A percentile compares a stretch with the other conserved stretches of the same genome.
phyloP scores from a whole-genome alignment of 2,888 invertebrate genomes.

The Leptarthrus brevirostris region DNA sequence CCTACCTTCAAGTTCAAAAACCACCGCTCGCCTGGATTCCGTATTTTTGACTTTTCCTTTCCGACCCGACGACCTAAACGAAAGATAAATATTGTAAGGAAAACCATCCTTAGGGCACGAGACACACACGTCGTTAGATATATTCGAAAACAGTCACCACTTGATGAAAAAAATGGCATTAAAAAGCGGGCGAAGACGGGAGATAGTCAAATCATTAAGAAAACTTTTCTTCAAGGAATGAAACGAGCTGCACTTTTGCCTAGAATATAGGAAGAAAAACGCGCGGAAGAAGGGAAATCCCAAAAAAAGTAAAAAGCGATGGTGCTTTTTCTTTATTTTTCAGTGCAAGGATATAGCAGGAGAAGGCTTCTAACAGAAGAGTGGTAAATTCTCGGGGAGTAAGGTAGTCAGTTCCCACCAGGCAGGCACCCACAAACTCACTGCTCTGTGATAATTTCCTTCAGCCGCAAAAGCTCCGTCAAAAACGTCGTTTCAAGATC shows the following conservation, averaged over 20 bases:
- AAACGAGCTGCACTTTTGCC: constrained; percentile 5
- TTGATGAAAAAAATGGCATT: constrained; percentile 36
- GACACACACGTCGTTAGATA: background rate
- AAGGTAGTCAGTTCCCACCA: background rate
- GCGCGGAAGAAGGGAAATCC: constrained; percentile 22
- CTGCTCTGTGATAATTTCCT: constrained; percentile 52
- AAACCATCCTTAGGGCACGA: background rate
- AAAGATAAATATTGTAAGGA: constrained; percentile 46
- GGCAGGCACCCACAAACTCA: background rate
- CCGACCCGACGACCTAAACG: constrained; percentile 42
- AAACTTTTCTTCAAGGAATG: constrained; percentile 36
- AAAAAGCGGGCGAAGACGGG: constrained; percentile 10
- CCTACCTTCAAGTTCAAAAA: constrained; percentile 27
- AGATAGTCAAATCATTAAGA: constrained; percentile 48
- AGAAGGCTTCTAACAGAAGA: background rate
- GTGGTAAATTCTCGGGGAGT: background rate
- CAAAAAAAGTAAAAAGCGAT: constrained; percentile 24
- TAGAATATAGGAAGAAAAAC: constrained; percentile 29
- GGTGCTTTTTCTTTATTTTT: constrained; percentile 28
- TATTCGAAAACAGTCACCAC: constrained; percentile 38
- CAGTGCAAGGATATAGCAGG: constrained; percentile 18
- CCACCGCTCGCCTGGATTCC: background rate
- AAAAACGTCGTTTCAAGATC: constrained; percentile 34
- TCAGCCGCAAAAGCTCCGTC: constrained; percentile 47
- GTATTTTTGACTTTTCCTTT: constrained; percentile 43